Evolutionary conservation across 2,888 invertebrate species (phyloP).

Genomic region (Apocheima hispidaria): DNA sequence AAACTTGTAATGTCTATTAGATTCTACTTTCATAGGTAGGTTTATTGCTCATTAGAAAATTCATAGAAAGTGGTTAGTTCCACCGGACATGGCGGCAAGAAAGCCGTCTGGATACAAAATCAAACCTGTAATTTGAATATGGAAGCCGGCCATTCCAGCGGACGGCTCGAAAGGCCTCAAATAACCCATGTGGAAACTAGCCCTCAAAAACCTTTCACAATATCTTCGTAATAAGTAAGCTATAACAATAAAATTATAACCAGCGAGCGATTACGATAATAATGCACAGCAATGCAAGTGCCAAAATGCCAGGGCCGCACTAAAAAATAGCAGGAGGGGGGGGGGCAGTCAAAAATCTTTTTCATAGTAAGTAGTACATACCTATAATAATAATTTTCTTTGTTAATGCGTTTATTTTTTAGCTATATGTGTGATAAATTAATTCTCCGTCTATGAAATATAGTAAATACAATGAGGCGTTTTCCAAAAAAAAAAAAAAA

Average conservation of each 20-base stretch:
- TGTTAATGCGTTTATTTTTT: no score
- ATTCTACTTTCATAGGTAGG: neutral
- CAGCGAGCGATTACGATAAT: constrained; percentile 19
- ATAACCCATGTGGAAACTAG: constrained; percentile 58
- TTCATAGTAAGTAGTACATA: no score
- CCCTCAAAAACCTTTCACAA: constrained; percentile 48
- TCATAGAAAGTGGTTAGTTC: constrained; percentile 38
- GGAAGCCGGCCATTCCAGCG: constrained; percentile 52
- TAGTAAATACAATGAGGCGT: no score
- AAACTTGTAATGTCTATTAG: no score
- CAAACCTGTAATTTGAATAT: constrained; percentile 76
- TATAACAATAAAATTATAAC: constrained; percentile 31
- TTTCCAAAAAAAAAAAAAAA: no score
- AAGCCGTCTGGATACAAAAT: constrained; percentile 56
- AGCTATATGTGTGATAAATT: no score
- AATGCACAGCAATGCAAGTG: constrained; percentile 7
- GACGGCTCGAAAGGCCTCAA: constrained; percentile 52
- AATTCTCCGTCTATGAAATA: no score
- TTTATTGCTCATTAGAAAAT: constrained; percentile 25
- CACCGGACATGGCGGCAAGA: constrained; percentile 27
- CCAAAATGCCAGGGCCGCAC: constrained; percentile 6
- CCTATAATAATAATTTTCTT: no score
- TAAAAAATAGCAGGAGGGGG: neutral
- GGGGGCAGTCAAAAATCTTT: neutral
- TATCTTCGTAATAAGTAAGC: constrained; percentile 23